These are phyloP conservation scores for Tetragnatha versicolor DNA, from an alignment of 1,140 invertebrate genomes.

Conservation along the genomic window DNA sequence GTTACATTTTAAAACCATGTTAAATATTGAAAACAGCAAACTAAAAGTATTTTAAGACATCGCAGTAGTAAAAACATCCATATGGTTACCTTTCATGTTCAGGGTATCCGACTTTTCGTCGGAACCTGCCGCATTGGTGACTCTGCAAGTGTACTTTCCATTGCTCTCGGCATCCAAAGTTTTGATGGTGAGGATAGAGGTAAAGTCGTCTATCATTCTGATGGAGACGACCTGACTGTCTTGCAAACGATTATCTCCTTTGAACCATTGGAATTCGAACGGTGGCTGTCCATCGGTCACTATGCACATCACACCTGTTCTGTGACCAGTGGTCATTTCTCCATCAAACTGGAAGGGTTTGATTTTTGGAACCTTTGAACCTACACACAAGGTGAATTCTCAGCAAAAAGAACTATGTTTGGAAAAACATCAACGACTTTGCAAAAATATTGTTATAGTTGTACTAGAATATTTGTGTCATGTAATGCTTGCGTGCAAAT, in stretches of 20 bases:
- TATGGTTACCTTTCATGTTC: conserved; percentile 13
- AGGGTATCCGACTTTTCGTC: conserved; percentile 34
- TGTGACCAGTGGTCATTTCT: conserved; percentile 74
- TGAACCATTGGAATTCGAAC: conserved; percentile 57
- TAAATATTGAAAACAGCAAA: too few species aligned
- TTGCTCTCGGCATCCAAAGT: conserved; percentile 48
- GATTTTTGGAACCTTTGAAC: conserved; percentile 37
- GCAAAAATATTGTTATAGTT: neutral
- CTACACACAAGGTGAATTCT: too few species aligned
- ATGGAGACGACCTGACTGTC: neutral
- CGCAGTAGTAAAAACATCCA: neutral
- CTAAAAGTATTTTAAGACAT: too few species aligned
- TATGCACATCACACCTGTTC: conserved; percentile 67
- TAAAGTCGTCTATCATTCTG: conserved; percentile 59
- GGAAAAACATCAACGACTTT: too few species aligned
- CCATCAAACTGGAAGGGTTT: conserved; percentile 53
- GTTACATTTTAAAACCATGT: too few species aligned
- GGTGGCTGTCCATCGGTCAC: conserved; percentile 57
- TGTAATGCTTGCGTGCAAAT: too few species aligned
- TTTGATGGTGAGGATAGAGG: conserved; percentile 59
- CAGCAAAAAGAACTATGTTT: too few species aligned
- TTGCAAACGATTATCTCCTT: conserved; percentile 28
- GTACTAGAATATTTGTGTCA: too few species aligned
- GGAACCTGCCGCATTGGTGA: conserved; percentile 34
- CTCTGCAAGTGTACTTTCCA: conserved; percentile 58